Evolutionary conservation across 1,140 invertebrate species (phyloP).

Genomic region (Orchestia grillus): DNA sequence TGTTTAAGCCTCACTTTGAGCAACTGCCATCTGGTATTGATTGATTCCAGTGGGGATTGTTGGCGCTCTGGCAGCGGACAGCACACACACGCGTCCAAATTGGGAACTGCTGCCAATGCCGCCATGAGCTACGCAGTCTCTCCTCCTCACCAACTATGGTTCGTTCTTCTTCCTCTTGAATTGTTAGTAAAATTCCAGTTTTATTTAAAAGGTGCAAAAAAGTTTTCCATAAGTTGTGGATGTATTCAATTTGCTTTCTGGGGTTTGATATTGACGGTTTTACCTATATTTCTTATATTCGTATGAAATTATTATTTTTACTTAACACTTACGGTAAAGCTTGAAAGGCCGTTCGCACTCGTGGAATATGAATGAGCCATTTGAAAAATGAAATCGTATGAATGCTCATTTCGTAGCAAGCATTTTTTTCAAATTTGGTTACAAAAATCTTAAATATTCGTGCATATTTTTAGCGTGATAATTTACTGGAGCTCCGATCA

Average conservation of each 20-base stretch:
- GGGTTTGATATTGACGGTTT: background rate
- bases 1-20: slow-evolving; percentile 56
- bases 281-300: background rate
- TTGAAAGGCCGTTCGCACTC: background rate
- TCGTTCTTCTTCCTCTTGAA: background rate
- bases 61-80: slow-evolving; percentile 37
- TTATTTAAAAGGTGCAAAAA: background rate
- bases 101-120: background rate
- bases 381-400: background rate
- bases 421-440: background rate
- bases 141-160: background rate
- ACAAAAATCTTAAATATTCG: background rate
- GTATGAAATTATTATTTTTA: background rate
- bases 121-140: background rate
- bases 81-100: background rate
- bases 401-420: too few species aligned
- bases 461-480: background rate
- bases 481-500: background rate
- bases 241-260: background rate
- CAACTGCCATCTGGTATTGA: slow-evolving; percentile 56
- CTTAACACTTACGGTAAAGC: background rate
- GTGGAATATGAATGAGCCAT: background rate
- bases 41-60: slow-evolving; percentile 53
- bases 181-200: background rate
- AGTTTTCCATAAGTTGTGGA: background rate